These are phyloP conservation scores for Hypanus sabinus DNA, from an alignment of 2,113 vertebrate species.

Conservation along the genomic window DNA sequence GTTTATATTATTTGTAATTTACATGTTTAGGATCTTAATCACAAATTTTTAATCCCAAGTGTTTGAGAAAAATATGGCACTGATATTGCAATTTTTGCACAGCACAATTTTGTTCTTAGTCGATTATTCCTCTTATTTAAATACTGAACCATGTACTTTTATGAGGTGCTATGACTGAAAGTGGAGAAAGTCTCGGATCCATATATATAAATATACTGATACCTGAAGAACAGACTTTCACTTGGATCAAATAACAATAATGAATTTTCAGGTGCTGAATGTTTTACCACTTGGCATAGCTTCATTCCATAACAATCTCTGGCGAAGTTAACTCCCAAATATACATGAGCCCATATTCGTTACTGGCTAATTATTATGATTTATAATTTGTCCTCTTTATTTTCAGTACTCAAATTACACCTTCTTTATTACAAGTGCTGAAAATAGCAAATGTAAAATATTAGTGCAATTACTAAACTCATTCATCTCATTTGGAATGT, in stretches of 20 bases:
- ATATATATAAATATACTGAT: not conserved
- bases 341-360: not conserved
- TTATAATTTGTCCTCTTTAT: not conserved
- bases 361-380: constrained; percentile 16
- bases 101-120: not conserved
- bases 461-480: not conserved
- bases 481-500: not conserved
- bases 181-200: not conserved
- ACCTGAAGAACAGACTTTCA: not conserved
- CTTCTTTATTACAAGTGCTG: constrained; percentile 7
- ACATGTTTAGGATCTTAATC: not conserved
- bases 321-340: not conserved
- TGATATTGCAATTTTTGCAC: not conserved
- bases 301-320: not conserved
- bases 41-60: not conserved
- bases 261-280: not conserved
- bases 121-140: not conserved
- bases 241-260: constrained; percentile 12
- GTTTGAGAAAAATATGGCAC: not conserved
- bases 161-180: not conserved
- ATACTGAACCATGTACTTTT: not conserved
- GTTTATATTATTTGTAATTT: not conserved
- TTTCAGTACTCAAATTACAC: not conserved
- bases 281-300: not conserved
- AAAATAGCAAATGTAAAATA: not conserved